These are phyloP conservation scores for Amphiprion clarkii DNA, from an alignment of 2,797 vertebrate species.

Conservation along the genomic window DNA sequence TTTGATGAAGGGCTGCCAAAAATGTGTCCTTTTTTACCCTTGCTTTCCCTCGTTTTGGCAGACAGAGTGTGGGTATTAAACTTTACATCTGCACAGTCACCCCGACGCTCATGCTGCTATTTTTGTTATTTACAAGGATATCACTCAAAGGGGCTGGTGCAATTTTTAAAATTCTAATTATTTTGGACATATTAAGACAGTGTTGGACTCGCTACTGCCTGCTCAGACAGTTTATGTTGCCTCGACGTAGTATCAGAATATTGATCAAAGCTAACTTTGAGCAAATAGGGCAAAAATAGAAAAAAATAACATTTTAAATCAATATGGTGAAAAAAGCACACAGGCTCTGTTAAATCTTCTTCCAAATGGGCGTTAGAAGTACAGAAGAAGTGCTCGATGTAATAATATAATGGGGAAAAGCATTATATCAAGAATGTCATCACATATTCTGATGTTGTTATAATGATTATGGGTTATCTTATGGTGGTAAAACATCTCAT, in stretches of 20 bases:
- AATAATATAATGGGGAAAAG: no score
- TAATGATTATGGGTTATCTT: no score
- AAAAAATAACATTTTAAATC: no score
- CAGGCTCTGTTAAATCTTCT: no score
- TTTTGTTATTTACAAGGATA: slow-evolving; percentile 61
- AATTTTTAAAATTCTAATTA: slow-evolving; percentile 11
- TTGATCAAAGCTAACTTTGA: slow-evolving; percentile 11
- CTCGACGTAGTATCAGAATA: not conserved
- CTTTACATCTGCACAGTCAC: slow-evolving; percentile 63
- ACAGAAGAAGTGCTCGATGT: no score
- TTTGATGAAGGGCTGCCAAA: slow-evolving; percentile 84
- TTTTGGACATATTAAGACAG: slow-evolving; percentile 9
- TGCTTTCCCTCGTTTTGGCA: slow-evolving; percentile 66
- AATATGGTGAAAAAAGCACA: no score
- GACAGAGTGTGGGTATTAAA: slow-evolving; percentile 56
- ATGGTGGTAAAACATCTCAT: no score
- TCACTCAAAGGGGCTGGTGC: slow-evolving; percentile 28
- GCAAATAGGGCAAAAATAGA: not conserved
- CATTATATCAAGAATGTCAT: no score
- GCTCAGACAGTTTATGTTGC: slow-evolving; percentile 1
- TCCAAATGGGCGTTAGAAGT: no score
- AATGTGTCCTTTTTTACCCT: slow-evolving; percentile 77
- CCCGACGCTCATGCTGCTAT: slow-evolving; percentile 38
- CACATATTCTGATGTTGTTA: no score
- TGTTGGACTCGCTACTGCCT: not conserved